A percentile compares a stretch with the other conserved stretches of the same genome.
These are phyloP conservation scores for Mercenaria mercenaria DNA, from an alignment of 1,140 invertebrate genomes.

Conservation along the genomic window DNA sequence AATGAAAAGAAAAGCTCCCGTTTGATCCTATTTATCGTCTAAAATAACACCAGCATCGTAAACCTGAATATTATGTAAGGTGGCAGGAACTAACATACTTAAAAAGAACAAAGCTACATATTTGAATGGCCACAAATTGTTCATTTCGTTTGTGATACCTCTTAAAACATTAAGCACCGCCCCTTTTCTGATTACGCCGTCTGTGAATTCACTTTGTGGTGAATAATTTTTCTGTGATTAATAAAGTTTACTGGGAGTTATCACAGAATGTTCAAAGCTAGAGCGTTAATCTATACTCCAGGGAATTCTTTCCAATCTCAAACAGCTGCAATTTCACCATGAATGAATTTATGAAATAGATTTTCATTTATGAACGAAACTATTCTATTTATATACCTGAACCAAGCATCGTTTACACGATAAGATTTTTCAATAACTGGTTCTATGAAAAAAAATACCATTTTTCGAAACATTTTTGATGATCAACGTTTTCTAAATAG, in stretches of 20 bases:
- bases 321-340: not conserved
- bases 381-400: not conserved
- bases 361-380: not conserved
- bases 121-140: not conserved
- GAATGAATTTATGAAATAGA: not conserved
- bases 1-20: not conserved
- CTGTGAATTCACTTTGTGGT: conserved; percentile 3
- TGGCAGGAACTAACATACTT: not conserved
- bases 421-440: not conserved
- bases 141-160: too few species aligned
- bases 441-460: too few species aligned
- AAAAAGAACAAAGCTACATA: not conserved
- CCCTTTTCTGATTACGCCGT: not conserved
- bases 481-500: too few species aligned
- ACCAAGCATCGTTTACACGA: not conserved
- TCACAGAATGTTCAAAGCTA: not conserved
- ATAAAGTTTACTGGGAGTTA: not conserved
- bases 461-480: too few species aligned
- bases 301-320: not conserved
- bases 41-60: not conserved
- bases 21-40: not conserved
- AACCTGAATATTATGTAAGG: not conserved
- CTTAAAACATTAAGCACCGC: too few species aligned
- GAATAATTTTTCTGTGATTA: conserved; percentile 8
- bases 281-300: not conserved